These are phyloP conservation scores for Bucorvus abyssinicus DNA, from an alignment of 2,797 vertebrate species.

Conservation along the genomic window DNA sequence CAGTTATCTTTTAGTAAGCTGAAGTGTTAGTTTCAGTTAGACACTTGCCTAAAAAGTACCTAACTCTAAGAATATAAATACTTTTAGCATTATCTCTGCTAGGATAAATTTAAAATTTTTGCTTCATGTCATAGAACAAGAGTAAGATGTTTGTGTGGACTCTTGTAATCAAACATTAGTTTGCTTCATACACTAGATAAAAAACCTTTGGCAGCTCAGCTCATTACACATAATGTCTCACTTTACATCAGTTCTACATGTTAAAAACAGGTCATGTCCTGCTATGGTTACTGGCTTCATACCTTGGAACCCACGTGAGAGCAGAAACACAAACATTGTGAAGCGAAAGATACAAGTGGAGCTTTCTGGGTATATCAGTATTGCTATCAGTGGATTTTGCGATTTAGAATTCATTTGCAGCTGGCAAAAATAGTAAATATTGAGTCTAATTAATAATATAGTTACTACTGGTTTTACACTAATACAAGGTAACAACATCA, in stretches of 20 bases:
- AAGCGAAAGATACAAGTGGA: not conserved
- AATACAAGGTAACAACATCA: not conserved
- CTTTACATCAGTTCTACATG: not conserved
- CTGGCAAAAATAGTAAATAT: not conserved
- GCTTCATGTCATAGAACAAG: not conserved
- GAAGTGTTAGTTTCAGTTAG: not conserved
- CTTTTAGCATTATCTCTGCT: not conserved
- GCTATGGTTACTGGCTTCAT: not conserved
- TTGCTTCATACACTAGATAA: not conserved
- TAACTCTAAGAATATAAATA: not conserved
- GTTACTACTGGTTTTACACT: not conserved
- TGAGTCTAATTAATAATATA: not conserved
- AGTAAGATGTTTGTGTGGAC: not conserved
- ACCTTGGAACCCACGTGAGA: not conserved
- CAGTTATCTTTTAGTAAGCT: not conserved
- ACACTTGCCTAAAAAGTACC: not conserved
- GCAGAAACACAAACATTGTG: not conserved
- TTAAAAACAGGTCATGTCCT: not conserved
- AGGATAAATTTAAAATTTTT: not conserved
- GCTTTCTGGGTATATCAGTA: not conserved
- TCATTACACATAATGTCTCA: not conserved
- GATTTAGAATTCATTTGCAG: not conserved
- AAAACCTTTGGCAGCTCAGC: not conserved
- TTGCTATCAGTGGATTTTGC: not conserved
- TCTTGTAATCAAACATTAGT: not conserved